Conservation (phyloP, 2,113 vertebrate species). For the Cygnus atratus region DNA sequence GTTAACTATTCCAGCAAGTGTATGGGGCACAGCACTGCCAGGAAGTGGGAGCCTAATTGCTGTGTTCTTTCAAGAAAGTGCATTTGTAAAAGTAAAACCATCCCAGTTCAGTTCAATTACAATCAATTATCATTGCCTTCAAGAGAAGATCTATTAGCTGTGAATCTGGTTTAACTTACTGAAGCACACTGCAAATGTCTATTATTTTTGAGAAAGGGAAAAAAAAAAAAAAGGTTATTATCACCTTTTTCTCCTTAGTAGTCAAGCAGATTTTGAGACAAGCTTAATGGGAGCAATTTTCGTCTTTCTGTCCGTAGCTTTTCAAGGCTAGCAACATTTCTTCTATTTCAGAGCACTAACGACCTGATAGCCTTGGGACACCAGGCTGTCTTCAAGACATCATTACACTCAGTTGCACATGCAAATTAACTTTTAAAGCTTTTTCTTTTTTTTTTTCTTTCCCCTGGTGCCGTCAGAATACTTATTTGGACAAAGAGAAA, state of each 20-base stretch:
- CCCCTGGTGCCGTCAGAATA: background rate
- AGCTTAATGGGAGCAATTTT: background rate
- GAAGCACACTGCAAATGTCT: background rate
- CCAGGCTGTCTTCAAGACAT: background rate
- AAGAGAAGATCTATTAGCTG: background rate
- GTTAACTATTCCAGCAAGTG: background rate
- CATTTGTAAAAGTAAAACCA: background rate
- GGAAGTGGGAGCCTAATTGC: background rate
- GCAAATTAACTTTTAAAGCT: background rate
- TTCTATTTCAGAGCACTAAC: background rate
- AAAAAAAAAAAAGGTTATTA: background rate
- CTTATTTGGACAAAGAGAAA: background rate
- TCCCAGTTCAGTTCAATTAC: background rate
- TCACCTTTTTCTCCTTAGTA: background rate
- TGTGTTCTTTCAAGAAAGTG: background rate
- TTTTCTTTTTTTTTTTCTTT: background rate
- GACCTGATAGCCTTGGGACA: background rate
- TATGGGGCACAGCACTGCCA: background rate
- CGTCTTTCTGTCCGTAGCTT: background rate
- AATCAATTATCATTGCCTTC: background rate
- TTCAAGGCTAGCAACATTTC: background rate
- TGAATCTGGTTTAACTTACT: background rate
- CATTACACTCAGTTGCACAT: background rate
- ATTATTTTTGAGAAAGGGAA: background rate
- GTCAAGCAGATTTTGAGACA: constrained; percentile 3